Conservation (phyloP, 2,113 vertebrate genomes). For the Phyllopteryx taeniolatus region DNA sequence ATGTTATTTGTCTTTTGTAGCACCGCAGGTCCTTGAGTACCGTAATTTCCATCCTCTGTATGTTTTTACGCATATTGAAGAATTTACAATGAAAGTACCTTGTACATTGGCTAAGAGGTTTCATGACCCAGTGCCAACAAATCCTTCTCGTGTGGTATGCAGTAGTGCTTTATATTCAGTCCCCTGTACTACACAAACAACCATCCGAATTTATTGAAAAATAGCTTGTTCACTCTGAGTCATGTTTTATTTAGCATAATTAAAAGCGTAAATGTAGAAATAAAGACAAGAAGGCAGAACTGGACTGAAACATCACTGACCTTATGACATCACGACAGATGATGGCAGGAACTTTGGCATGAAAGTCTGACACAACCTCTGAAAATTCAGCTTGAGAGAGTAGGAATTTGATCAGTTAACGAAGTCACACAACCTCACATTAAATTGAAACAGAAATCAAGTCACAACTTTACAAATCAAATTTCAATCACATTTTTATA, state of each 20-base stretch:
- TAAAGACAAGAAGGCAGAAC: background rate
- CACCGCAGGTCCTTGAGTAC: no score
- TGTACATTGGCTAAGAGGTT: no score
- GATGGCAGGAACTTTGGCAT: conserved; percentile 96
- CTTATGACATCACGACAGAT: conserved; percentile 89
- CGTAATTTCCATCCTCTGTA: no score
- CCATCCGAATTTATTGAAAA: no score
- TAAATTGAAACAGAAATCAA: background rate
- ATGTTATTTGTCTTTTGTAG: no score
- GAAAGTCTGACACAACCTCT: conserved; percentile 97
- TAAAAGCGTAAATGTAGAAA: background rate
- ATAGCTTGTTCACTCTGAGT: no score
- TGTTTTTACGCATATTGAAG: no score
- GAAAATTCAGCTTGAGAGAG: conserved; percentile 78
- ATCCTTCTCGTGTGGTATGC: no score
- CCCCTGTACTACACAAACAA: no score
- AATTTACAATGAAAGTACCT: no score
- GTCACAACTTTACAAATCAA: background rate
- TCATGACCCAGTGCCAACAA: no score
- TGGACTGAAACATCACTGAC: conserved; percentile 61
- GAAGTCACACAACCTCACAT: background rate
- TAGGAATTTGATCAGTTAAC: background rate
- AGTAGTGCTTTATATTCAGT: no score
- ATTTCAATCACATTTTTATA: background rate
- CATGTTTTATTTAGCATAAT: background rate